These are phyloP conservation scores for Sebastolobus altivelis DNA, from an alignment of 2,797 vertebrate species.

Conservation along the genomic window DNA sequence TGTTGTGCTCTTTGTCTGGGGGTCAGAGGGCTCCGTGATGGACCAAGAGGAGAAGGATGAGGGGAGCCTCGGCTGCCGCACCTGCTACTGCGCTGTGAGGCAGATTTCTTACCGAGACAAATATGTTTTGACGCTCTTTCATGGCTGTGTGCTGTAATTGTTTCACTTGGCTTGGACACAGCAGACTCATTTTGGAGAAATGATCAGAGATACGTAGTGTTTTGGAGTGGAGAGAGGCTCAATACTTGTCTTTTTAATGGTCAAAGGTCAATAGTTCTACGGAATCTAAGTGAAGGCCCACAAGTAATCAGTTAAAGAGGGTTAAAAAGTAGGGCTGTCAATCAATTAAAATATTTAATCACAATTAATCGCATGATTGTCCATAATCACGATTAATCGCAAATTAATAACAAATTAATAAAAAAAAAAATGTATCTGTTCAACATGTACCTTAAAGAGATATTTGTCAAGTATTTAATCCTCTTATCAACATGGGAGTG, in stretches of 20 bases:
- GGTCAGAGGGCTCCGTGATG: constrained; percentile 68
- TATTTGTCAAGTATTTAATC: too few species aligned
- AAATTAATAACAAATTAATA: too few species aligned
- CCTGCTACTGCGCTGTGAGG: constrained; percentile 59
- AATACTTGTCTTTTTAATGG: not conserved
- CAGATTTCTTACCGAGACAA: constrained; percentile 69
- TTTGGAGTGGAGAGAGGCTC: not conserved
- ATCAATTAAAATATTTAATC: too few species aligned
- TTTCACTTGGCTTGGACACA: constrained; percentile 8
- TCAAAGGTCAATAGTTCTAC: not conserved
- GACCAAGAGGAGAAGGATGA: constrained; percentile 62
- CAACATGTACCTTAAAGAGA: too few species aligned
- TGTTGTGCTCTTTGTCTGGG: constrained; percentile 70
- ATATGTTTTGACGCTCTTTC: constrained; percentile 62
- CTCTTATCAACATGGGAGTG: too few species aligned
- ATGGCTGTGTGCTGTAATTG: constrained; percentile 9
- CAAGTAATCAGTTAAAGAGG: not conserved
- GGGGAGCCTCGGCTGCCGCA: constrained; percentile 37
- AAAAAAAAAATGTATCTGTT: too few species aligned
- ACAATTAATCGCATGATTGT: too few species aligned
- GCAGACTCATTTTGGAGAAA: constrained; percentile 1
- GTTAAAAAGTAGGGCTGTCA: too few species aligned
- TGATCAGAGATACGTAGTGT: not conserved
- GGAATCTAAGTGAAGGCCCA: not conserved
- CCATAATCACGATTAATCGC: too few species aligned